These are phyloP conservation scores for Moxostoma hubbsi DNA, from an alignment of 2,797 vertebrate species.

Conservation along the genomic window DNA sequence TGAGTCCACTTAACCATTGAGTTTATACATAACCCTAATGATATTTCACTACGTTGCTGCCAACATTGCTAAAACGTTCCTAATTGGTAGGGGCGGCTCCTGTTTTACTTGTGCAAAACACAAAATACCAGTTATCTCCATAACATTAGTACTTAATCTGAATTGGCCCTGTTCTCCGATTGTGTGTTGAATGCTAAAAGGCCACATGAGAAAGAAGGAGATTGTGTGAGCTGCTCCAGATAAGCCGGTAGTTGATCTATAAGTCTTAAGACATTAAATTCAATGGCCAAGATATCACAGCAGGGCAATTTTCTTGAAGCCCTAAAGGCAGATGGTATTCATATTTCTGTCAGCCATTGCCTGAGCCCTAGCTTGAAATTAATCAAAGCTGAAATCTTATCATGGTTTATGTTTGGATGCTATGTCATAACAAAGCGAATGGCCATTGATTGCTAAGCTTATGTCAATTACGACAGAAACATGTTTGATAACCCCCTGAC, in stretches of 20 bases:
- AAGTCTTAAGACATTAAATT: constrained; percentile 20
- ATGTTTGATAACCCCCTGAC: constrained; percentile 8
- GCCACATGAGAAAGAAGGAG: not conserved
- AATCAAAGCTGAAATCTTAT: constrained; percentile 24
- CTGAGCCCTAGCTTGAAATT: not conserved
- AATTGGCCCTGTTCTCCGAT: not conserved
- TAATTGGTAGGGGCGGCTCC: not conserved
- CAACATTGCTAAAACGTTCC: constrained; percentile 12
- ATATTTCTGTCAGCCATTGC: constrained; percentile 14
- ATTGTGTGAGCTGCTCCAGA: constrained; percentile 5
- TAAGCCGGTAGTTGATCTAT: constrained; percentile 15
- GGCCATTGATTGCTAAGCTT: not conserved
- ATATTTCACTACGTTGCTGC: constrained; percentile 27
- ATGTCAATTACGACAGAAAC: not conserved
- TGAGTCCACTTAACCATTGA: constrained; percentile 15
- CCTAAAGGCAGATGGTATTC: constrained; percentile 4
- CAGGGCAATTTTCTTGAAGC: constrained; percentile 4
- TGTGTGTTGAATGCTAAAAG: constrained; percentile 30
- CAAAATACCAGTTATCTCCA: not conserved
- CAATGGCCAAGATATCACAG: constrained; percentile 30
- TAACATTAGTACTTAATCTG: not conserved
- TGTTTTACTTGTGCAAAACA: not conserved
- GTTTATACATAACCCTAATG: constrained; percentile 27
- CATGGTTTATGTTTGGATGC: not conserved
- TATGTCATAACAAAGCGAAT: not conserved